Base-by-base conservation (phyloP, 2,797 vertebrate genomes). In the Thunnus albacares region DNA sequence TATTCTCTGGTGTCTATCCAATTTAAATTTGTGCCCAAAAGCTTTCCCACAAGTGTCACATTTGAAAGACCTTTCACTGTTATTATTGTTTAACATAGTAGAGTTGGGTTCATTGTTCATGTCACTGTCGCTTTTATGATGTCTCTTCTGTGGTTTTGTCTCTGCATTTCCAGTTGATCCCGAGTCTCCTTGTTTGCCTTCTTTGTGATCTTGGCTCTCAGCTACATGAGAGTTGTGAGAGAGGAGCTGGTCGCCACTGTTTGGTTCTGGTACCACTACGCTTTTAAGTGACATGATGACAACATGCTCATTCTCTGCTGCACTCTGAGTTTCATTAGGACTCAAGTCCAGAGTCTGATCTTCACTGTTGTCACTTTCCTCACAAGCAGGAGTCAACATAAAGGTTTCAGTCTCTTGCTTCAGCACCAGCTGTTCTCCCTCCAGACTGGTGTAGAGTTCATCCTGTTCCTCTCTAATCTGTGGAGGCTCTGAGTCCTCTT, bases 401-500 rank as follows among this genome's bases (percentile, higher is more conserved):
- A 38, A 22, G 26, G 28, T 8, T 1, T 81, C 35, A 10, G 30
- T 22, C 28, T 78, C 75, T 38, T 30, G 43, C 35, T 70, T 47
- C 35, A 73, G 45, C 3, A 33, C 24, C 55, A 63, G 56, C 49
- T 70, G 75, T 5, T 74, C 71, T 58, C 14, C 64, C 13, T 71
- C 65, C 51, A 74, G 57, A 68, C 57, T 64, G 52, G 0, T 68
- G 57, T 52, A 51, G 35, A 67, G 24, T 22, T 83, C 53, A 47
- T 84, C 64, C 28, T 66, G 17, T 56, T 87, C 85, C 33, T 77
- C 63, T 84, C 85, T 87, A 22, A 87, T 56, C 22, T 60, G 47
- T 56, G 60, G 59, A 65, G 60, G 52, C 11, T 77, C 33, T 59
- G 53, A 53, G 12, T 56, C 69, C 24, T 70, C 52, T n/a, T 41